These are phyloP conservation scores for Lepidocyrtinus sp. DNA, from an alignment of 2,888 invertebrate genomes.

Conservation along the genomic window DNA sequence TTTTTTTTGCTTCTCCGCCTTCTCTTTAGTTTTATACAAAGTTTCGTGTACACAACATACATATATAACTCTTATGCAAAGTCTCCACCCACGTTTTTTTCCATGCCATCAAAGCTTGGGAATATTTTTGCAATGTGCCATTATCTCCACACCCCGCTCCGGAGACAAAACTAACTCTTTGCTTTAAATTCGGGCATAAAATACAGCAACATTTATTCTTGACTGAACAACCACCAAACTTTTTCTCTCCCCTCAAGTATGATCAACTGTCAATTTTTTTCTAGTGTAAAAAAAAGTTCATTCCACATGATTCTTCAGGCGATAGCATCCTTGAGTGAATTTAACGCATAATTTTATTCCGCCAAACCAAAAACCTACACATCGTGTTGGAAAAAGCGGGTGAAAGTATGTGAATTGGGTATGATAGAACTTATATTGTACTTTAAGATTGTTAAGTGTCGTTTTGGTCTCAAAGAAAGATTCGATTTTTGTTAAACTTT, in stretches of 20 bases:
- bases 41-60: too few relatives aligned
- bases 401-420: neutral
- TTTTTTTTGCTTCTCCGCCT: too few relatives aligned
- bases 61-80: too few relatives aligned
- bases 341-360: conserved; percentile 15
- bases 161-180: neutral
- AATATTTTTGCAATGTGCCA: neutral
- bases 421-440: conserved; percentile 28
- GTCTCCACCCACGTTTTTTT: too few relatives aligned
- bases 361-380: neutral
- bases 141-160: neutral
- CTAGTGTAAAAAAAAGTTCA: conserved; percentile 8
- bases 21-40: too few relatives aligned
- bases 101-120: too few relatives aligned
- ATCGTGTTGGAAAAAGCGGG: conserved; percentile 6
- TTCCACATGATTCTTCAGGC: neutral
- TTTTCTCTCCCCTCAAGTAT: conserved; percentile 28
- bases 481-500: neutral
- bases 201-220: neutral
- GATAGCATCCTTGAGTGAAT: conserved; percentile 17
- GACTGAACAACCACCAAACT: conserved; percentile 1
- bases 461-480: conserved; percentile 11
- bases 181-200: neutral
- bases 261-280: conserved; percentile 35
- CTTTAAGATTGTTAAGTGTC: conserved; percentile 15